Evolutionary conservation across 1,140 invertebrate species (phyloP).

Genomic region (Drosophila dunni): DNA sequence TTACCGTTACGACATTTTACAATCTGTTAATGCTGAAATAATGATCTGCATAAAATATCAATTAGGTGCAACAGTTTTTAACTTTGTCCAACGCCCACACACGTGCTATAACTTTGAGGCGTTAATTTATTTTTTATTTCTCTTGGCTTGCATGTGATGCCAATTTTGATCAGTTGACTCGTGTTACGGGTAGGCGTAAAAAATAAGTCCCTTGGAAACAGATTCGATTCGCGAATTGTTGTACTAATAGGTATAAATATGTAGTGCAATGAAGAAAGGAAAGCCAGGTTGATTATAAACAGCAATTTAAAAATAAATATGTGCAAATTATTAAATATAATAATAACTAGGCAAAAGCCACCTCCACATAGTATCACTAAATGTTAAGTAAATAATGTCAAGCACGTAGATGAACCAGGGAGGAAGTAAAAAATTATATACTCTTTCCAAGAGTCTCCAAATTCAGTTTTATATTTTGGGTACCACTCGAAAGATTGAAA

Average conservation of each 20-base stretch:
- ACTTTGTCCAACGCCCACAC: constrained; percentile 60
- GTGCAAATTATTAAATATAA: constrained; percentile 74
- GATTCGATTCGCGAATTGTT: constrained; percentile 1
- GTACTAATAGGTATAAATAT: constrained; percentile 27
- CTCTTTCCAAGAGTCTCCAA: background rate
- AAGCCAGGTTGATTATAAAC: constrained; percentile 47
- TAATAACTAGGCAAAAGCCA: constrained; percentile 54
- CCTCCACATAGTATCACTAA: constrained; percentile 49
- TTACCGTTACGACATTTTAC: constrained; percentile 52
- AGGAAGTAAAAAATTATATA: background rate
- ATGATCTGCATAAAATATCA: constrained; percentile 33
- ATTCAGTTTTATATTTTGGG: background rate
- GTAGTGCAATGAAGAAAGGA: constrained; percentile 20
- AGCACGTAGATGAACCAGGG: constrained; percentile 18
- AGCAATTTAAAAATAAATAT: constrained; percentile 69
- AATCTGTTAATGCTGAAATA: constrained; percentile 37
- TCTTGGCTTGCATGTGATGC: constrained; percentile 42
- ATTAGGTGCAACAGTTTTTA: constrained; percentile 27
- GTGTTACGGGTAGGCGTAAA: constrained; percentile 63
- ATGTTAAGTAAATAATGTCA: constrained; percentile 41
- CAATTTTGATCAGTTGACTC: constrained; percentile 69
- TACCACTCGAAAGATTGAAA: background rate
- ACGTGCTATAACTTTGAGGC: constrained; percentile 59
- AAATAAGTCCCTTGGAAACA: constrained; percentile 26
- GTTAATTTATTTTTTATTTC: constrained; percentile 51